Conservation (phyloP, 2,888 invertebrate species). For the Deilephila porcellus region DNA sequence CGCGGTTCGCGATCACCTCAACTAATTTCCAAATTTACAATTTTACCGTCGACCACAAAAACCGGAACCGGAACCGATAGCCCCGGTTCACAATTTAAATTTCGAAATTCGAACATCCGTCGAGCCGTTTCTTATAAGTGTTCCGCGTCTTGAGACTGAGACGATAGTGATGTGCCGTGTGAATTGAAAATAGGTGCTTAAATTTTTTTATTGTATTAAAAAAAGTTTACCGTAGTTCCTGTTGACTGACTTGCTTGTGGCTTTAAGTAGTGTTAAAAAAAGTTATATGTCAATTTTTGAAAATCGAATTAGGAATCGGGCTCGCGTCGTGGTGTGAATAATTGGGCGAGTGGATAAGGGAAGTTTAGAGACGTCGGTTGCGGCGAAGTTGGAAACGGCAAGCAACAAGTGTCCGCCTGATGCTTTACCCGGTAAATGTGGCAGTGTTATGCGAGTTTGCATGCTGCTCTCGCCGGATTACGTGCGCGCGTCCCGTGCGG, state of each 20-base stretch:
- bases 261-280: conserved; percentile 30
- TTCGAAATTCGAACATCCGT: conserved; percentile 42
- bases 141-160: conserved; percentile 66
- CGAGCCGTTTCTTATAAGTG: conserved; percentile 60
- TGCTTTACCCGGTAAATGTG: conserved; percentile 81
- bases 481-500: conserved; percentile 47
- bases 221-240: conserved; percentile 52
- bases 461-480: conserved; percentile 76
- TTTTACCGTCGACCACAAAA: conserved; percentile 12
- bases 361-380: conserved; percentile 60
- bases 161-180: conserved; percentile 69
- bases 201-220: conserved; percentile 49
- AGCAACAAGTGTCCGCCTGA: conserved; percentile 82
- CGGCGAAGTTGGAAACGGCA: conserved; percentile 66
- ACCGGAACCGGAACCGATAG: conserved; percentile 32
- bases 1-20: conserved; percentile 23
- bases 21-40: conserved; percentile 38
- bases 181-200: conserved; percentile 70
- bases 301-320: conserved; percentile 49
- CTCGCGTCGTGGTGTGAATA: conserved; percentile 51
- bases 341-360: conserved; percentile 61
- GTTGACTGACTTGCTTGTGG: conserved; percentile 47
- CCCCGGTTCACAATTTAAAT: conserved; percentile 43
- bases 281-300: conserved; percentile 43
- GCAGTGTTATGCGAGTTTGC: conserved; percentile 78